A percentile compares a stretch with the other conserved stretches of the same genome.
These are phyloP conservation scores for Eulemur rubriventer DNA, from an alignment of 2,797 vertebrate genomes.

Conservation along the genomic window DNA sequence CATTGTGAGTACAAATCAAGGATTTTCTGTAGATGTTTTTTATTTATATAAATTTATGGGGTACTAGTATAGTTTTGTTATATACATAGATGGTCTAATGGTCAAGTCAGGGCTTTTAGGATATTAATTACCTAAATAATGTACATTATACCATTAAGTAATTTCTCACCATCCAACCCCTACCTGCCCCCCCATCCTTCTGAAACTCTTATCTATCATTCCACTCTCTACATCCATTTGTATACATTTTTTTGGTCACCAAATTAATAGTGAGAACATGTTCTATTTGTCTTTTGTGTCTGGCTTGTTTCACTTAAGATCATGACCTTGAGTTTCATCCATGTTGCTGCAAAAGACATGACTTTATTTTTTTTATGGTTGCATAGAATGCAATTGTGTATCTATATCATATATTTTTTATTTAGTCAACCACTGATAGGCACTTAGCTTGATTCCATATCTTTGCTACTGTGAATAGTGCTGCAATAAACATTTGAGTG, in stretches of 20 bases:
- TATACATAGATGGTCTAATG: neutral
- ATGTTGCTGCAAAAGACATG: neutral
- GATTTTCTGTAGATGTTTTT: neutral
- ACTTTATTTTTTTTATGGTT: neutral
- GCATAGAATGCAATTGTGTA: neutral
- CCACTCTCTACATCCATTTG: neutral
- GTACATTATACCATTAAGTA: neutral
- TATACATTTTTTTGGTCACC: neutral
- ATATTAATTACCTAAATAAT: neutral
- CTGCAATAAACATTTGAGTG: neutral
- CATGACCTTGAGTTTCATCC: neutral
- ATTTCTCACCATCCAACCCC: neutral
- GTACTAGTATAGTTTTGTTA: neutral
- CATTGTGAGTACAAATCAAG: neutral
- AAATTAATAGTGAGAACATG: neutral
- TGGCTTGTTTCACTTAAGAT: neutral
- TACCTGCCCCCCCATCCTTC: neutral
- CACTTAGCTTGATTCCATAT: neutral
- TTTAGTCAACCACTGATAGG: neutral
- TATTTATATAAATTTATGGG: neutral
- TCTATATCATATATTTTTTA: neutral
- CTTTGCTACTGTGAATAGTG: neutral
- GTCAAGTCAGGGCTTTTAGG: neutral
- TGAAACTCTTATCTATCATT: neutral
- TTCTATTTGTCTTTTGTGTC: neutral